These are phyloP conservation scores for Chymomyza caudatula DNA, from an alignment of 2,888 invertebrate species.

Conservation along the genomic window DNA sequence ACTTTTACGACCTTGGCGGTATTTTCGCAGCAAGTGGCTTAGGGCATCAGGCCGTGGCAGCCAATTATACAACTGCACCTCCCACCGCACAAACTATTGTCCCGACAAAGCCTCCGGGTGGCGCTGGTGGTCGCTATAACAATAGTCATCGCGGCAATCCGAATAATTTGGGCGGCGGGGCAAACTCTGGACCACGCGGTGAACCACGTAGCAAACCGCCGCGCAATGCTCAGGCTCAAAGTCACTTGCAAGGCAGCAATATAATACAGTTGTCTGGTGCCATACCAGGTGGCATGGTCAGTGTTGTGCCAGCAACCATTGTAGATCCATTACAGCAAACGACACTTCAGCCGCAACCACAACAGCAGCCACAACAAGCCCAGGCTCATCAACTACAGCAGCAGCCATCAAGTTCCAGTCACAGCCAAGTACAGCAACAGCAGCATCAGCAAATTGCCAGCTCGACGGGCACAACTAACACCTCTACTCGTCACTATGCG, in stretches of 20 bases:
- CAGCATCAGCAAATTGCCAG: slow-evolving; percentile 36
- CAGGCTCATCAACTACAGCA: slow-evolving; percentile 54
- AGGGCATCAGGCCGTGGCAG: slow-evolving; percentile 82
- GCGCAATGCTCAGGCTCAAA: slow-evolving; percentile 62
- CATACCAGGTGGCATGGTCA: slow-evolving; percentile 63
- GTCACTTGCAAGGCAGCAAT: slow-evolving; percentile 55
- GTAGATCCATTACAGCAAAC: slow-evolving; percentile 66
- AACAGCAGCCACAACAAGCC: slow-evolving; percentile 59
- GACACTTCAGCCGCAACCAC: slow-evolving; percentile 61
- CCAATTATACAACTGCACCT: slow-evolving; percentile 70
- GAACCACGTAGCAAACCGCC: slow-evolving; percentile 74
- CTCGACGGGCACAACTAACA: slow-evolving; percentile 37
- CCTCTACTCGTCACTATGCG: slow-evolving; percentile 61
- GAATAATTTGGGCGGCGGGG: slow-evolving; percentile 60
- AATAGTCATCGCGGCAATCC: slow-evolving; percentile 72
- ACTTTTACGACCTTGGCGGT: slow-evolving; percentile 84
- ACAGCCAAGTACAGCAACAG: slow-evolving; percentile 12
- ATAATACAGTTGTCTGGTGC: slow-evolving; percentile 55
- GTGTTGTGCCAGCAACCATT: slow-evolving; percentile 65
- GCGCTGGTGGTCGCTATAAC: slow-evolving; percentile 66
- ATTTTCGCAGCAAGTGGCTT: slow-evolving; percentile 87
- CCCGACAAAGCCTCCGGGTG: slow-evolving; percentile 57
- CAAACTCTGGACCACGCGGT: slow-evolving; percentile 57
- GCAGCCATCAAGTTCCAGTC: slow-evolving; percentile 54
- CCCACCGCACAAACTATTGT: slow-evolving; percentile 63